Evolutionary conservation across 1,140 invertebrate species (phyloP).

Genomic region (Caerostris darwini): DNA sequence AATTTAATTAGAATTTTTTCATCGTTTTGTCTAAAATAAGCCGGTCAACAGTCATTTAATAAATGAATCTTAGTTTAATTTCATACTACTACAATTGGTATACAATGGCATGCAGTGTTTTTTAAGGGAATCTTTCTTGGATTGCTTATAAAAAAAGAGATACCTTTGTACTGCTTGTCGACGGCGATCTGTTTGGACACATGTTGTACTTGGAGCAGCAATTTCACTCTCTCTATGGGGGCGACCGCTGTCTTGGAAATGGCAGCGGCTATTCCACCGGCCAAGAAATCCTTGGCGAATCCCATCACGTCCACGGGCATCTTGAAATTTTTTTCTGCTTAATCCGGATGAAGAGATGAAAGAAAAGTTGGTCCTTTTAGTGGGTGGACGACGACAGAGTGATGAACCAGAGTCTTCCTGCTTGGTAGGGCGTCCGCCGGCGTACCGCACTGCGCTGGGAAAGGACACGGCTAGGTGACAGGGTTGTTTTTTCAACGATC

Average conservation of each 20-base stretch:
- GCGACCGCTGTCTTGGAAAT: slow-evolving; percentile 88
- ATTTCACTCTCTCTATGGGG: slow-evolving; percentile 83
- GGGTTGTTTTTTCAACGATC: slow-evolving; percentile 36
- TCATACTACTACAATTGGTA: too few relatives aligned
- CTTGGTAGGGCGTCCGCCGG: slow-evolving; percentile 51
- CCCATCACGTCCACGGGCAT: slow-evolving; percentile 80
- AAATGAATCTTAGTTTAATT: too few relatives aligned
- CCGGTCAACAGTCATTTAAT: too few relatives aligned
- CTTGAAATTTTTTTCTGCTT: slow-evolving; percentile 14
- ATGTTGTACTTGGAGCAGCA: slow-evolving; percentile 86
- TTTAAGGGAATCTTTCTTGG: too few relatives aligned
- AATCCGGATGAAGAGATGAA: background rate
- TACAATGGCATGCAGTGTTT: too few relatives aligned
- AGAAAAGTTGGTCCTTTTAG: background rate
- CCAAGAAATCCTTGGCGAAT: slow-evolving; percentile 92
- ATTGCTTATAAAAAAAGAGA: slow-evolving; percentile 57
- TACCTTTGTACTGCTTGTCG: slow-evolving; percentile 92
- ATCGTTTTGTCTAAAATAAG: too few relatives aligned
- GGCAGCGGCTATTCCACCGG: slow-evolving; percentile 93
- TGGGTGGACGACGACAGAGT: background rate
- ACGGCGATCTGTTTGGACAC: slow-evolving; percentile 91
- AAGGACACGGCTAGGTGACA: slow-evolving; percentile 77
- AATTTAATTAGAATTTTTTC: too few relatives aligned
- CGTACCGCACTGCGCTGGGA: slow-evolving; percentile 76
- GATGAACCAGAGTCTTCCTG: background rate